Conservation (phyloP, 2,113 vertebrate species). For the Bubo blakistoni region DNA sequence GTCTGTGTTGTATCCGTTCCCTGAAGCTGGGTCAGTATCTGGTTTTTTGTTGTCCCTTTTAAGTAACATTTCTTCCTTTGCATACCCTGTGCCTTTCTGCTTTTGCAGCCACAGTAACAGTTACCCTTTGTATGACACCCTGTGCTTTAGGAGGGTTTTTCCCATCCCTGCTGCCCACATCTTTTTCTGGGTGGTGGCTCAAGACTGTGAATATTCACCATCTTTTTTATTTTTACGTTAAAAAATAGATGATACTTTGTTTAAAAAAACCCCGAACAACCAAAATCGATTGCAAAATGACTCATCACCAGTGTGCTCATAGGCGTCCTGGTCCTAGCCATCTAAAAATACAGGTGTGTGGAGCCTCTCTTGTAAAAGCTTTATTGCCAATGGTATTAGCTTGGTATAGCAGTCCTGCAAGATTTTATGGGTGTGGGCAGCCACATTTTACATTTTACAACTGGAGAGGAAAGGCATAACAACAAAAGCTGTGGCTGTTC, state of each 20-base stretch:
- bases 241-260: not conserved
- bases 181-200: not conserved
- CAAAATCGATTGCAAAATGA: rapidly evolving
- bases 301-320: rapidly evolving
- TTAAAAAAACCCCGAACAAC: not conserved
- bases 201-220: not conserved
- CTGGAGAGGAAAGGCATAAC: not conserved
- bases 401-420: not conserved
- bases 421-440: slow-evolving; percentile 21
- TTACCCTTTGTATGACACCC: not conserved
- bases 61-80: not conserved
- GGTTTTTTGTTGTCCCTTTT: not conserved
- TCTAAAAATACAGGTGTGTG: not conserved
- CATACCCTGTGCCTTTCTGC: not conserved
- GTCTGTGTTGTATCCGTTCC: not conserved
- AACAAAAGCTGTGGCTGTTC: slow-evolving; percentile 43
- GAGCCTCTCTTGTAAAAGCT: not conserved
- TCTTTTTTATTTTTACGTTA: not conserved
- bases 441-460: slow-evolving; percentile 39
- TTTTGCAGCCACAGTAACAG: not conserved
- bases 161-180: not conserved
- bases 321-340: not conserved
- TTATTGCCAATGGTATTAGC: not conserved
- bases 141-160: not conserved
- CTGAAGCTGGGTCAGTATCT: not conserved